Base-by-base conservation (phyloP, 92 coral and sea anemone genomes). In the Porites rus region DNA sequence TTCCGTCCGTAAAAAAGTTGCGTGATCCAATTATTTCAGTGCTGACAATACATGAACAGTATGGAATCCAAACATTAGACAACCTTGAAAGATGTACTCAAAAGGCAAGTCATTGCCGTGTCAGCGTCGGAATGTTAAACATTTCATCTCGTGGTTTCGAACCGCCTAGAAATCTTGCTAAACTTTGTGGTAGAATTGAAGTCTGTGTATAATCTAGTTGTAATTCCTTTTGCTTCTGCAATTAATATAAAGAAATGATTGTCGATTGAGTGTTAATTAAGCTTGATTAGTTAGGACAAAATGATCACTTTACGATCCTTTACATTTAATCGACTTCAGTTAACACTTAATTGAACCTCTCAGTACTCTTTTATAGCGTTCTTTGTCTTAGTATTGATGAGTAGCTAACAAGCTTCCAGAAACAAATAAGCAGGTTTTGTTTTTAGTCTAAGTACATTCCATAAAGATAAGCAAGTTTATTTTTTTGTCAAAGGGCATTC, bases 181-280 rank as follows among this genome's bases (percentile, higher is more conserved):
- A 73, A 72, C 64, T 72, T 65, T 83, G 87, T 19, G 79, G 87
- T 83, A 60, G 71, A 61, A 51, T 72, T 63, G 50, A 20, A 58
- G 38, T 51, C 87, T 72, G 63, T 67, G 68, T 80, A 64, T 46
- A 80, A 68, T 68, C 61, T 73, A 38, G 46, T 76, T 60, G 8
- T 51, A 74, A 83, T 73, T 83, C 87, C 79, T 72, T 7, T 7
- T 9, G 64, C 18, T 74, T 72, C 19, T 19, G 25, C 18, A 56
- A 20, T 73, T 69, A 17, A 51, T 74, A 19, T n/a, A 51, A 60
- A 52, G 25, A 22, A 68, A 21, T 38, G 6, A 38, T n/a, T 56
- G 51, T 72, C 19, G 56, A 31, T 11, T 31, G 9, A 5, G 14
- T 14, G 7, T 7, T n/a, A 50, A 20, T 51, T 17, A 50, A 43